Evolutionary conservation across 30 jellyfish, hydroid and myxozoan species (phyloP), one percentile per base, ranked within the genome.

Genomic region (Nemopilema nomurai): DNA sequence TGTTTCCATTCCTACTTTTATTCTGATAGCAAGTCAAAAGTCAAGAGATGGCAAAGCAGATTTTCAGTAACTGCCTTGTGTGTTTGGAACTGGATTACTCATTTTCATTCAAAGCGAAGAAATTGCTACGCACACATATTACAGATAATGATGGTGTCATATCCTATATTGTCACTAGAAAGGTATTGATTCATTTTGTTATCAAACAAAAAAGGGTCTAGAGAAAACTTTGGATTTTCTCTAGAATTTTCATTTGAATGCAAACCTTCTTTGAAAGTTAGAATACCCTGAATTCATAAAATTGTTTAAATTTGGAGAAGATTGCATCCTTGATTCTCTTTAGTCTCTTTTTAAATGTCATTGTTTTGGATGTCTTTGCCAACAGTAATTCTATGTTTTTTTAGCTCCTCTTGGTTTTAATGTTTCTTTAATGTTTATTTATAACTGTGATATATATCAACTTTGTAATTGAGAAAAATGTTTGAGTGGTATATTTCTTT

Each of bases 121-220:
- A 85, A 23, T 64, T 49, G 22, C 84, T 91, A 16, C 71, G 91
- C 7, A 49, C 89, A 62, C 67, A 65, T 13, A 76, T 91, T 20
- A 74, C 86, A 16, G 81, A 74, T 13, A 76, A 82, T 76, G 94
- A 77, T 68, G 98, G 98, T n/a, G 78, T 83, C n/a, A 68, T 86
- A 27, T 86, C 96, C 23, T 91, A 91, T 65, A 91, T 91, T 29
- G 90, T 91, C 26, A 91, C 98, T 26, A 85, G 65, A 74, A 91
- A 91, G 96, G 98, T 91, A 81, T 27, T 3, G 0, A 67, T 41
- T 41, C 57, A 41, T 41, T 41, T 41, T 41, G 57, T 6, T 41
- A 41, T 3, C 9, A 41, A 41, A n/a, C n/a, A n/a, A n/a, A n/a
- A n/a, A n/a, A n/a, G 6, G 57, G 6, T 41, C 57, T 41, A 41